Evolutionary conservation across 2,888 invertebrate species (phyloP), one percentile per base, ranked within the genome.

Genomic region (Drosophila mercatorum): DNA sequence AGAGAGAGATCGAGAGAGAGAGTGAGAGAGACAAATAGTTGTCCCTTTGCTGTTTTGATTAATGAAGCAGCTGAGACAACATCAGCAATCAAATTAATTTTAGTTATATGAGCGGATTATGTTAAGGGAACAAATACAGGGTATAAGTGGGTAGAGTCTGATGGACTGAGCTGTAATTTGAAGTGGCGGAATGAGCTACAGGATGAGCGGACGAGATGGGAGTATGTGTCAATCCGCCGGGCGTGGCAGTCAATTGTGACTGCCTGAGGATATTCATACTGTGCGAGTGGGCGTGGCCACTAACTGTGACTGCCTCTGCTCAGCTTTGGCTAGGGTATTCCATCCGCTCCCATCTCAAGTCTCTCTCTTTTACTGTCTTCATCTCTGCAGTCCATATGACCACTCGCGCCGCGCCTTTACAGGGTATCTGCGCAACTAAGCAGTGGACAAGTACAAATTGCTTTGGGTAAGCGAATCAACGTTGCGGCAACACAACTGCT

Each of bases 11-110:
- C n/a, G 65, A 62, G 59, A 46, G 64, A 28, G 66, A 40, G 55
- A 41, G 56, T 38, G 10, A 51, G 36, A 28, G 49, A 40, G 17
- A 22, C 12, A n/a, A 51, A 34, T 34, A 55, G 22, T 47, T 72
- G 76, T 80, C 68, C 56, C 67, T 75, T 57, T 66, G 62, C 43
- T 62, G 55, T 68, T 63, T 83, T 86, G 89, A 88, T 88, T 86
- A 87, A 86, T 88, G 87, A 81, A 88, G 81, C 85, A 87, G 89
- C 87, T 89, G 89, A 88, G 85, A 81, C 89, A 86, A 86, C 89
- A 86, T 83, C 89, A 85, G 84, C 87, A 85, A 85, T 89, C 89
- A 86, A 86, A 86, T 88, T 84, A 88, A 86, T 87, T 86, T 87
- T 80, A 88, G 78, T 87, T 86, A 83, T 78, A 87, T 81, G 79